Evolutionary conservation across 2,113 vertebrate genomes (phyloP).

Genomic region (Corythornis cristatus): DNA sequence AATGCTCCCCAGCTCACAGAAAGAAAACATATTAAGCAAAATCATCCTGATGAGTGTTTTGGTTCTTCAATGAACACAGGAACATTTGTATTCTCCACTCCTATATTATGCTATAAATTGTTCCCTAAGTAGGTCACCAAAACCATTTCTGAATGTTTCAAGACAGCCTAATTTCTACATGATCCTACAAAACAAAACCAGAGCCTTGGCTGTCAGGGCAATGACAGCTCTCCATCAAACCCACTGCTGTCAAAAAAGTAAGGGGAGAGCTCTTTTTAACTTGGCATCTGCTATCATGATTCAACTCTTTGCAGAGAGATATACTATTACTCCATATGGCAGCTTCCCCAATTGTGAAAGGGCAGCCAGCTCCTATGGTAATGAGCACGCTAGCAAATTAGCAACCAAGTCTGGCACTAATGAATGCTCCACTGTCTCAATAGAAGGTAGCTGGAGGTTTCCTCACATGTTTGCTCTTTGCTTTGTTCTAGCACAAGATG

Average conservation of each 20-base stretch:
- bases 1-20: neutral
- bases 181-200: constrained; percentile 14
- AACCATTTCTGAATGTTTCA: constrained; percentile 13
- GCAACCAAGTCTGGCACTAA: constrained; percentile 51
- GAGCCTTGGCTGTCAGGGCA: constrained; percentile 38
- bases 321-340: constrained; percentile 68
- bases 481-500: constrained; percentile 52
- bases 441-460: constrained; percentile 41
- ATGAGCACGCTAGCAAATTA: constrained; percentile 53
- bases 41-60: constrained; percentile 45
- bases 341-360: constrained; percentile 63
- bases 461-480: constrained; percentile 14
- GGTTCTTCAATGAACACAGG: constrained; percentile 45
- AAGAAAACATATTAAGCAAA: constrained; percentile 1
- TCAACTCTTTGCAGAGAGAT: constrained; percentile 69
- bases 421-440: constrained; percentile 40
- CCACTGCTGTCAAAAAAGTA: constrained; percentile 64
- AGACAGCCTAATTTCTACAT: constrained; percentile 4
- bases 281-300: constrained; percentile 68
- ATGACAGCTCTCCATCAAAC: constrained; percentile 64
- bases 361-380: constrained; percentile 62
- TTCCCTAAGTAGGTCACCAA: constrained; percentile 60
- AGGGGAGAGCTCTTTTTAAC: constrained; percentile 67
- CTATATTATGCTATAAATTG: constrained; percentile 54
- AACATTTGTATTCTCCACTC: constrained; percentile 29